Base-by-base conservation (phyloP, 2,797 vertebrate species). In the Pyrrhura leucotis region DNA sequence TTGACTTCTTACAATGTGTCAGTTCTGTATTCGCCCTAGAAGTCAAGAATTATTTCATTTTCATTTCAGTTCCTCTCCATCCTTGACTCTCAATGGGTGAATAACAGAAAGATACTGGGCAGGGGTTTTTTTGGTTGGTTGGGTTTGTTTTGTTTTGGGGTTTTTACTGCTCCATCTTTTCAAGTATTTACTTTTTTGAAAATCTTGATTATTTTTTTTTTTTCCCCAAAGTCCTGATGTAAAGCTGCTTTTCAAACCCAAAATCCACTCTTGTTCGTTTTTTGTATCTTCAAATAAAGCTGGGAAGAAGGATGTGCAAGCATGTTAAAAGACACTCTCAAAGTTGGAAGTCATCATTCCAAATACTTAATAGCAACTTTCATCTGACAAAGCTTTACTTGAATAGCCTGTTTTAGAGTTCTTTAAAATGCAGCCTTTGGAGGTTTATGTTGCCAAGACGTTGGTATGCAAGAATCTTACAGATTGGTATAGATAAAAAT, bases 201-300 rank as follows among this genome's bases (percentile, higher is more conserved):
- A 15, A 33, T 40, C 3, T 50, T 66, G 12, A 12, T 79, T 21
- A 23, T 35, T 35, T 23, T 58, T 23, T n/a, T 50, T 11, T 19
- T 44, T 10, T 9, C 3, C 44, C 44, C 8, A 9, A 53, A 75
- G 40, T 48, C 18, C 16, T n/a, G 12, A 8, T 68, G 7, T 68
- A 68, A 85, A 88, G 12, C 28, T 71, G n/a, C 15, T 67, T 85
- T 94, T 81, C 50, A 68, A 81, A 58, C 7, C 11, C 26, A 53
- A 68, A 91, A 66, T 80, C 14, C 1, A 19, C 7, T 18, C 4
- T 35, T 69, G 9, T 33, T 85, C 51, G 3, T 17, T 29, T 78
- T 75, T 61, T 66, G 14, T 66, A 23, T 71, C 47, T 80, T 63
- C 21, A 74, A 40, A 23, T 61, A 45, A 29, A 76, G 33, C 40